A percentile compares a stretch with the other conserved stretches of the same genome.
Evolutionary conservation across 2,113 vertebrate species (phyloP).

Genomic region (Syngnathoides biaculeatus): DNA sequence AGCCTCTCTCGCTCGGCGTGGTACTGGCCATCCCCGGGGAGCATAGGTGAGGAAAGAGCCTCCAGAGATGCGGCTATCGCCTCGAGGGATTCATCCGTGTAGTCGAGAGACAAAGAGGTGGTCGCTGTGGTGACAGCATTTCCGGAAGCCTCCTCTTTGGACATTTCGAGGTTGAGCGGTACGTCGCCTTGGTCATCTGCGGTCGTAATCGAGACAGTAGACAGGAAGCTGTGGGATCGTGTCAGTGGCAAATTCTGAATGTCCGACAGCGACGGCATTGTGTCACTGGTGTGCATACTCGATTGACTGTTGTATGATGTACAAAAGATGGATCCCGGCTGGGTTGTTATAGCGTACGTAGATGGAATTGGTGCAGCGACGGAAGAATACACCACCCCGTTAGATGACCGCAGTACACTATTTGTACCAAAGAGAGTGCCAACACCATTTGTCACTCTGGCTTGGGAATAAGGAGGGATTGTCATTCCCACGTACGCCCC

Average conservation of each 20-base stretch:
- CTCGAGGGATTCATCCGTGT: slow-evolving; percentile 81
- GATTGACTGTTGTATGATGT: slow-evolving; percentile 83
- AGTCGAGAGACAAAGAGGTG: slow-evolving; percentile 81
- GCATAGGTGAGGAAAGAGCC: slow-evolving; percentile 79
- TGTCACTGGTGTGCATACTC: slow-evolving; percentile 82
- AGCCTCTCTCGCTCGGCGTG: slow-evolving; percentile 90
- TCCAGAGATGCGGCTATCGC: slow-evolving; percentile 83
- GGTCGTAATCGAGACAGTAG: slow-evolving; percentile 78
- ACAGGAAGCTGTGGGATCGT: slow-evolving; percentile 87
- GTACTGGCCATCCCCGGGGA: slow-evolving; percentile 86
- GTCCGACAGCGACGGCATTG: slow-evolving; percentile 82
- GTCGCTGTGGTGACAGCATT: slow-evolving; percentile 65
- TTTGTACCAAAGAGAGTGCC: slow-evolving; percentile 78
- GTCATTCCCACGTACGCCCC: slow-evolving; percentile 82
- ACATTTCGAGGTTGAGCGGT: slow-evolving; percentile 76
- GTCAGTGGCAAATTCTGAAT: slow-evolving; percentile 85
- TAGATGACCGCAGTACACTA: slow-evolving; percentile 90
- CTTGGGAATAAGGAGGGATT: slow-evolving; percentile 90
- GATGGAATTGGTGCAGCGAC: slow-evolving; percentile 91
- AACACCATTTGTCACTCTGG: slow-evolving; percentile 75
- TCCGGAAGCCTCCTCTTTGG: slow-evolving; percentile 66
- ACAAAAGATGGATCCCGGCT: slow-evolving; percentile 96
- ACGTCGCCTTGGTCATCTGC: slow-evolving; percentile 72
- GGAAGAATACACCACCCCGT: slow-evolving; percentile 96
- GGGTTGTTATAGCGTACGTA: slow-evolving; percentile 95